Evolutionary conservation across 2,113 vertebrate species (phyloP), one percentile per base, ranked within the genome.

Genomic region (Hystrix cristata): DNA sequence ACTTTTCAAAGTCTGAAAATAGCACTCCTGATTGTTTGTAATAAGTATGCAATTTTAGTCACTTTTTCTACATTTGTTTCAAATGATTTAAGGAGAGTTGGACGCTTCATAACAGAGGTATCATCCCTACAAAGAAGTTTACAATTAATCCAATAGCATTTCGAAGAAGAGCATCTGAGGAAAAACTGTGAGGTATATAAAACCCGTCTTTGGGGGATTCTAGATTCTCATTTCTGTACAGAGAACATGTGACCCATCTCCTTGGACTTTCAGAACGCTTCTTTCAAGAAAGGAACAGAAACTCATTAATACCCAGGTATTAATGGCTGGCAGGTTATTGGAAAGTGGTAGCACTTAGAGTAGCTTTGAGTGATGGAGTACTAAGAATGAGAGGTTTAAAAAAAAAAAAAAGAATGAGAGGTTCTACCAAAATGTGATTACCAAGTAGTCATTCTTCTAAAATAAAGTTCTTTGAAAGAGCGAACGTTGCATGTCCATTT

Each of bases 21-120:
- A 65, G 38, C 8, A 48, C 6, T 82, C 31, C 21, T 55, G 60
- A 74, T 53, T 7, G n/a, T 59, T 74, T 57, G 60, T 31, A 60
- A 60, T 19, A 86, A 55, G 67, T n/a, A 10, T 62, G 79, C 23
- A 46, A 46, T 69, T 85, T 79, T n/a, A 55, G 14, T 80, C 5
- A 31, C 23, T 80, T 95, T 79, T 81, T 79, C 34, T 86, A 55
- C 7, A 78, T 94, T 62, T 91, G 15, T 57, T 62, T 93, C 55
- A 80, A 51, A 76, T 38, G 19, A 57, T 34, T 31, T 12, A 60
- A 83, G 6, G 9, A 12, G 3, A 95, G 18, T 1, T 67, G 3
- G 51, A 82, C 53, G 79, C 55, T 94, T 96, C 46, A 57, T 59
- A 71, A 59, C 13, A 11, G 59, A 85, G 79, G 7, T 18, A 71